Evolutionary conservation across 2,888 invertebrate species (phyloP).

Genomic region (Polyommatus iphigenia): DNA sequence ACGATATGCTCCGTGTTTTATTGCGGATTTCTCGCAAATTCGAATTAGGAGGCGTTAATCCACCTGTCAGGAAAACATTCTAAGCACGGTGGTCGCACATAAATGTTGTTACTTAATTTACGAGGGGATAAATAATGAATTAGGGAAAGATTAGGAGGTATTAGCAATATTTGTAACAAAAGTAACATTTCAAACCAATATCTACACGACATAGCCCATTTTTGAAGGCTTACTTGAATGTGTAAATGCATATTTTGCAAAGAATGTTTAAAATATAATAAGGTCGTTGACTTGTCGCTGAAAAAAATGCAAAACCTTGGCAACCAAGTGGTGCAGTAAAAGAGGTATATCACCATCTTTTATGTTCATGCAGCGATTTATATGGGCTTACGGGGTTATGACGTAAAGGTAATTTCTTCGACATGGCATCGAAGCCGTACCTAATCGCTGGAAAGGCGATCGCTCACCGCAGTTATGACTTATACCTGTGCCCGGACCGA

Average conservation of each 20-base stretch:
- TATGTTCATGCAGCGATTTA: constrained; percentile 35
- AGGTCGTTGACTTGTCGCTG: constrained; percentile 11
- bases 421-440: constrained; percentile 56
- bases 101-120: not conserved
- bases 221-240: not conserved
- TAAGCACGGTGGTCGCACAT: constrained; percentile 8
- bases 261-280: not conserved
- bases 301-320: constrained; percentile 15
- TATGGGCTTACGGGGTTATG: constrained; percentile 35
- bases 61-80: constrained; percentile 28
- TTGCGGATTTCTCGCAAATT: constrained; percentile 36
- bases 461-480: constrained; percentile 46
- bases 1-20: constrained; percentile 38
- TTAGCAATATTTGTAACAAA: not conserved
- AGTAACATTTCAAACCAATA: not conserved
- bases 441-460: constrained; percentile 67
- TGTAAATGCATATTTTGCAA: not conserved
- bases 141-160: not conserved
- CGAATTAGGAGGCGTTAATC: constrained; percentile 34
- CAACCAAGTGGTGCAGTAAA: constrained; percentile 29
- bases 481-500: constrained; percentile 37
- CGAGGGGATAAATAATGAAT: not conserved
- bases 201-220: not conserved
- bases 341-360: constrained; percentile 27
- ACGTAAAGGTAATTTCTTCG: constrained; percentile 56